Base-by-base conservation (phyloP, 2,888 invertebrate species). In the Lacanobia oleracea region DNA sequence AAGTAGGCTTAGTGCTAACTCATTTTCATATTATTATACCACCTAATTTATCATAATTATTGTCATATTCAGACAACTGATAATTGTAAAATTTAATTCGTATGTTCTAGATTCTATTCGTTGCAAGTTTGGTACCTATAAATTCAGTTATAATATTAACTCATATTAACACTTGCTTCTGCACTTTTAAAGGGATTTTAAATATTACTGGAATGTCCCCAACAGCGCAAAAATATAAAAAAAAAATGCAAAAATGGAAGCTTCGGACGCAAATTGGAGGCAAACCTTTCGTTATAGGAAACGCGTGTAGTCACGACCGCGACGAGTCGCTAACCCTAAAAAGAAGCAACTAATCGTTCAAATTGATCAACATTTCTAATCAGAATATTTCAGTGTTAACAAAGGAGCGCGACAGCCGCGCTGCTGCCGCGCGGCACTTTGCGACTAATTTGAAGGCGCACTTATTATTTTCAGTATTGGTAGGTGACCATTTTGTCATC, bases 1-100 rank as follows among this genome's bases (percentile, higher is more conserved):
- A 59, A 63, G 69, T 77, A 77, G 75, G 90, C 93, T 93, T 82
- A 87, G 90, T 93, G 93, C 93, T 94, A 94, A 94, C 77, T 50
- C 40, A 68, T 33, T 67, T 56, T 48, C 45, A n/a, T n/a, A 18
- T 5, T 3, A 67, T n/a, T 18, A n/a, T 23, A 21, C 14, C 3
- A 40, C 53, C 48, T 23, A 59, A 45, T n/a, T 27, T n/a, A 21
- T 48, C 23, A 12, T 59, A 40, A 40, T 43, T 43, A 14, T 16
- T 16, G 14, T 64, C 18, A 12, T 40, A 61, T 69, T 53, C 16
- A 18, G 3, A 43, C 21, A 45, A 45, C 33, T 9, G 10, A 27
- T 57, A 1, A 16, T 27, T 61, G 27, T 50, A 40, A 23, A 1
- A 45, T 43, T 64, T 37, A 6, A 50, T 40, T 48, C n/a, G 43